Base-by-base conservation (phyloP, 2,797 vertebrate species). In the Thunnus albacares region DNA sequence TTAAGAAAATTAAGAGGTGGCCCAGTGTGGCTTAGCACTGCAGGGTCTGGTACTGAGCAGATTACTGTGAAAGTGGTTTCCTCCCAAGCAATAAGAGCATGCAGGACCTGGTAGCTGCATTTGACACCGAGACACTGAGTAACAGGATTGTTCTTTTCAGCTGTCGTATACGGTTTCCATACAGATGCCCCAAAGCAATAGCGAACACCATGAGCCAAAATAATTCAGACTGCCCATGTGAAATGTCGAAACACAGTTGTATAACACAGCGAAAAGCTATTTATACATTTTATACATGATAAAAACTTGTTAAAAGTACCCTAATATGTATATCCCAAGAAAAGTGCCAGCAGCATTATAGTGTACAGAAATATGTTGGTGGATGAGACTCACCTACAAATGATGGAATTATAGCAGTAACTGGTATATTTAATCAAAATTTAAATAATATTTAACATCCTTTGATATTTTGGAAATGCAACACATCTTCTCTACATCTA, bases 1-100 rank as follows among this genome's bases (percentile, higher is more conserved):
- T 93, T 88, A 87, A 79, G 59, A 69, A 79, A 89, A 92, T 92
- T 66, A 90, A 75, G 58, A 79, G 77, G 70, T 22, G 72, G 47
- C 69, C 72, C 28, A 20, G 58, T 72, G 85, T 75, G 82, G 77
- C 85, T 91, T 81, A 91, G 69, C 30, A 60, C 55, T 13, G 41
- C 70, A 84, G 82, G 77, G 63, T 77, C 64, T 76, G 77, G 62
- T 82, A 69, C 75, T 72, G 84, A 90, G 71, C 71, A 82, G 87
- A 89, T 94, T 88, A 87, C 81, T 80, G 72, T 73, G 41, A 81
- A 79, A 78, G 76, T 57, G 43, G 52, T 82, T 86, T 83, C 75
- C 77, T 75, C 64, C 79, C 47, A 45, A 70, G 59, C 74, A 66
- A 35, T 8, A 30, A 63, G 43, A 82, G 62, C 57, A 78, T 33